Evolutionary conservation across 2,888 invertebrate species (phyloP).

Genomic region (Griposia aprilina): DNA sequence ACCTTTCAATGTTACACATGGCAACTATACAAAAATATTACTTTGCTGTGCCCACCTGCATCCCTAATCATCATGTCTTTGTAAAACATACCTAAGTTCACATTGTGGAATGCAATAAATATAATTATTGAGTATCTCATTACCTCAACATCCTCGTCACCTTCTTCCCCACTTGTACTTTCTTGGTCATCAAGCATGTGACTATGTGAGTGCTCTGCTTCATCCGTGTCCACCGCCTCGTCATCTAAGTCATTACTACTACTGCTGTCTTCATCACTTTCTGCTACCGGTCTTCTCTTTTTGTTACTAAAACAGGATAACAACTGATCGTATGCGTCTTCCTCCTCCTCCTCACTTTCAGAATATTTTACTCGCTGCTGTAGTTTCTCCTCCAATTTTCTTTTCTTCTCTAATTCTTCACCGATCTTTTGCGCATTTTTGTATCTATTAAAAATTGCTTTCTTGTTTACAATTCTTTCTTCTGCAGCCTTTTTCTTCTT

Average conservation of each 20-base stretch:
- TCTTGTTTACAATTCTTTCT: conserved; percentile 81
- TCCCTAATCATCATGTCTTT: background rate
- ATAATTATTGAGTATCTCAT: background rate
- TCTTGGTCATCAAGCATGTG: conserved; percentile 20
- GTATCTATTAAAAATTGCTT: conserved; percentile 87
- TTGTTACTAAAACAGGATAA: conserved; percentile 87
- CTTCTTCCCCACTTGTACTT: conserved; percentile 33
- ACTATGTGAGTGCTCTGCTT: conserved; percentile 6
- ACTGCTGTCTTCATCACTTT: conserved; percentile 78
- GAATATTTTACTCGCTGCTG: conserved; percentile 81
- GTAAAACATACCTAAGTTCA: background rate
- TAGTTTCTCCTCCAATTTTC: conserved; percentile 80
- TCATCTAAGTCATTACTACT: conserved; percentile 57
- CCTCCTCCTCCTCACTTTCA: conserved; percentile 89
- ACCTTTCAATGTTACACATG: background rate
- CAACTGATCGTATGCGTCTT: conserved; percentile 88
- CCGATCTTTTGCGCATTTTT: conserved; percentile 87
- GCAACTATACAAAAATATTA: background rate
- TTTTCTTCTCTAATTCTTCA: conserved; percentile 86
- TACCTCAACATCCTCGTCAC: conserved; percentile 64
- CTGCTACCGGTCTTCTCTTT: conserved; percentile 69
- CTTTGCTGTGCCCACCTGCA: background rate
- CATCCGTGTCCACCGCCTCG: conserved; percentile 27
- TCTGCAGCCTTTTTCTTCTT: conserved; percentile 76
- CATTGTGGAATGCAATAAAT: background rate